These are phyloP conservation scores for Hedychridium roseum DNA, from an alignment of 2,888 invertebrate species.

Conservation along the genomic window DNA sequence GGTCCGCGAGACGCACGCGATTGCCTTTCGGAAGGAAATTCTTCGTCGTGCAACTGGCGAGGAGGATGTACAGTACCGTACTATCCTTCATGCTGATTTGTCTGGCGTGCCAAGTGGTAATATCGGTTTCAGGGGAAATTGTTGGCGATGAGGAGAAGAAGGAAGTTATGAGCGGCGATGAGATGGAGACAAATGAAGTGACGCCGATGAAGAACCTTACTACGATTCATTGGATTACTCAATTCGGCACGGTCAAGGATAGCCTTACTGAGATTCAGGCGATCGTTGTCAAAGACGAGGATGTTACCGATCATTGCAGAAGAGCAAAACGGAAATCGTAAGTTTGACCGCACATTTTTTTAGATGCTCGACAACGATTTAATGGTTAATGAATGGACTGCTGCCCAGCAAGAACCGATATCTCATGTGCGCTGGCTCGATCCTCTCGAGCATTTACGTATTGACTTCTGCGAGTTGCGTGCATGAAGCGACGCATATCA, in stretches of 20 bases:
- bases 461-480: constrained; percentile 46
- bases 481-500: constrained; percentile 38
- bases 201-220: not conserved
- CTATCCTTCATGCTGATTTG: too few species aligned
- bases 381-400: constrained; percentile 1
- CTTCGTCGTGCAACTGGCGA: too few species aligned
- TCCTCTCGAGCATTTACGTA: constrained; percentile 37
- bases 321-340: constrained; percentile 27
- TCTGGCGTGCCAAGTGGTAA: constrained; percentile 7
- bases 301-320: constrained; percentile 18
- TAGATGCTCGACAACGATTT: too few species aligned
- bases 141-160: not conserved
- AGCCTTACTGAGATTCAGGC: constrained; percentile 35
- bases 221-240: constrained; percentile 31
- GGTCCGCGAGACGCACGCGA: too few species aligned
- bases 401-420: constrained; percentile 28
- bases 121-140: too few species aligned
- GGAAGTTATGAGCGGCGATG: not conserved
- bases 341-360: too few species aligned
- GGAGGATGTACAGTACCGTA: too few species aligned
- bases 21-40: too few species aligned
- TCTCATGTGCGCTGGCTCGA: constrained; percentile 44
- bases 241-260: constrained; percentile 15
- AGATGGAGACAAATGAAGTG: not conserved
- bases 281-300: constrained; percentile 40